Evolutionary conservation across 2,797 vertebrate species (phyloP).

Genomic region (Falco novaeseelandiae): DNA sequence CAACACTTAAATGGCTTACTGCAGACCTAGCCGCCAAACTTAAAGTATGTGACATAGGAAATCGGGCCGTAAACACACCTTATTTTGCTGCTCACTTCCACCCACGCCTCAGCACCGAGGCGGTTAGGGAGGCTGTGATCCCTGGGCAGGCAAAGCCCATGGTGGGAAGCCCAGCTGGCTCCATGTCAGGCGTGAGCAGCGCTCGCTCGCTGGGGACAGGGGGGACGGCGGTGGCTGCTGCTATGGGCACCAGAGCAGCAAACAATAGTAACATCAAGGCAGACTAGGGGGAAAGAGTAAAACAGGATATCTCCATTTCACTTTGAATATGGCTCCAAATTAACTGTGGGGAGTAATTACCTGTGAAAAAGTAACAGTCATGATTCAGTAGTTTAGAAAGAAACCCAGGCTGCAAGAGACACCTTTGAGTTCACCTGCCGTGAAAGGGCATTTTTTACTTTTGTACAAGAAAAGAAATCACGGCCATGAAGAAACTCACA

Average conservation of each 20-base stretch:
- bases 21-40: neutral
- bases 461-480: slow-evolving; percentile 20
- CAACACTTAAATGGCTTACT: neutral
- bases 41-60: neutral
- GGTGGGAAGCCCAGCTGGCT: neutral
- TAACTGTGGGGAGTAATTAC: slow-evolving; percentile 68
- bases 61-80: fast-evolving
- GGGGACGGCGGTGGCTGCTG: slow-evolving; percentile 34
- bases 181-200: slow-evolving; percentile 16
- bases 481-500: slow-evolving; percentile 18
- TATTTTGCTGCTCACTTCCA: neutral
- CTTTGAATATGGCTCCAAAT: slow-evolving; percentile 58
- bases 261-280: slow-evolving; percentile 20
- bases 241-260: slow-evolving; percentile 50
- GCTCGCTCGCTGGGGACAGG: neutral
- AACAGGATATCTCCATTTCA: slow-evolving; percentile 49
- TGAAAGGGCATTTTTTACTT: slow-evolving; percentile 33
- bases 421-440: slow-evolving; percentile 17
- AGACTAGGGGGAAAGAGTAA: slow-evolving; percentile 42
- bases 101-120: neutral
- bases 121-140: neutral
- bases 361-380: slow-evolving; percentile 8
- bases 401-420: slow-evolving; percentile 26
- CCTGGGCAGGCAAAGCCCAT: neutral
- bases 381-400: slow-evolving; percentile 22